These are phyloP conservation scores for Megatriorchis doriae DNA, from an alignment of 2,113 vertebrate species.

Conservation along the genomic window DNA sequence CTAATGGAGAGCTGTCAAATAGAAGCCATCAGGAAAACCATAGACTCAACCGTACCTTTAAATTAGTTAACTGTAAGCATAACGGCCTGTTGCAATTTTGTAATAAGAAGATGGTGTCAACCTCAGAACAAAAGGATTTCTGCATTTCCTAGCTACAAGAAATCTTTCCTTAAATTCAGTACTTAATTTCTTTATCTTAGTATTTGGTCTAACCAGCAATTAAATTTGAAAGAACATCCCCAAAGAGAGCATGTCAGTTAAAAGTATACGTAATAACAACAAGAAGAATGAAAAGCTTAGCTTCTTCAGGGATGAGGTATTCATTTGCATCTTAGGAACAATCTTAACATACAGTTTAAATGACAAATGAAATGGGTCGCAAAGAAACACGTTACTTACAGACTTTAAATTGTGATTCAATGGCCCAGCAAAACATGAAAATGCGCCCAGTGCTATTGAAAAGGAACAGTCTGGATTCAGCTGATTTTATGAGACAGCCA, in stretches of 20 bases:
- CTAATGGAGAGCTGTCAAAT: background rate
- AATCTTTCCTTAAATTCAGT: background rate
- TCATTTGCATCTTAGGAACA: background rate
- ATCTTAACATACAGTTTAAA: background rate
- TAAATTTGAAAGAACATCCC: background rate
- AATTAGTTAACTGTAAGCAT: background rate
- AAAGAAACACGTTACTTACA: constrained; percentile 51
- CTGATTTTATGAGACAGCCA: constrained; percentile 55
- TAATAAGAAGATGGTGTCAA: background rate
- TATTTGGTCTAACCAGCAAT: background rate
- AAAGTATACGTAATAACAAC: background rate
- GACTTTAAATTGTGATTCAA: constrained; percentile 62
- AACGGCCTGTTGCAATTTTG: background rate
- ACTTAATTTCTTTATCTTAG: background rate
- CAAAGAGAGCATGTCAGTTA: background rate
- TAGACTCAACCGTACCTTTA: background rate
- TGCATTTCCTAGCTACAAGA: background rate
- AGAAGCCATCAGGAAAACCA: constrained; percentile 1
- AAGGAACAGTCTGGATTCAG: constrained; percentile 74
- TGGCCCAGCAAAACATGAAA: constrained; percentile 73
- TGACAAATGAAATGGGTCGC: constrained; percentile 73
- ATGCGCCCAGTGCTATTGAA: constrained; percentile 75
- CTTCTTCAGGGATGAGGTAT: background rate
- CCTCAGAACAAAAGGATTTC: background rate
- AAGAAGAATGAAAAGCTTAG: background rate